phyloP scores from a whole-genome alignment of 1,140 invertebrate genomes.

The Zaprionus vittiger region DNA sequence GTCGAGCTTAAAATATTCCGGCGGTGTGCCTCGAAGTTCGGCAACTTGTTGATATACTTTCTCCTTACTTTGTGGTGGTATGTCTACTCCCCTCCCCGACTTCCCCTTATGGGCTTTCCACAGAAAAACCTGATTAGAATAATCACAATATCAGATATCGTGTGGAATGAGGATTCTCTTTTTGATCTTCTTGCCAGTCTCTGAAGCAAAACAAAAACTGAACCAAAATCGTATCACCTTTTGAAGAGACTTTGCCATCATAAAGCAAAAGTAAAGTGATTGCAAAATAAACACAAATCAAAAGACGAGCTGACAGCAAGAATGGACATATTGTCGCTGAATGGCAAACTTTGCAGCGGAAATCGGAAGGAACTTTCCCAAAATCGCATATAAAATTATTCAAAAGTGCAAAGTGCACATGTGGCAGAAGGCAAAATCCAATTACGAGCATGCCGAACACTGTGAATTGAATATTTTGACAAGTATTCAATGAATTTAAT shows the following conservation, averaged over 20 bases:
- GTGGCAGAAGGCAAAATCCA: constrained; percentile 68
- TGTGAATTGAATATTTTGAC: constrained; percentile 74
- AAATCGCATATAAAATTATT: constrained; percentile 53
- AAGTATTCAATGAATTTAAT: constrained; percentile 83
- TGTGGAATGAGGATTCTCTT: constrained; percentile 20
- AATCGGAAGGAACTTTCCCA: constrained; percentile 11
- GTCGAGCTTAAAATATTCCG: constrained; percentile 76
- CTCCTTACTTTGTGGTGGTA: constrained; percentile 30
- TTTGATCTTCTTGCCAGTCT: constrained; percentile 56
- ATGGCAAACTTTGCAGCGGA: not conserved
- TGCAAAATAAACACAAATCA: not conserved
- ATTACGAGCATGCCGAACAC: constrained; percentile 54
- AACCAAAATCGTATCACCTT: constrained; percentile 30
- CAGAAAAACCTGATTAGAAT: constrained; percentile 60
- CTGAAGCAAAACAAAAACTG: constrained; percentile 11
- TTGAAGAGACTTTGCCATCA: constrained; percentile 8
- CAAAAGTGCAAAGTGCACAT: constrained; percentile 73
- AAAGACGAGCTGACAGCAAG: not conserved
- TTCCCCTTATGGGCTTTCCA: constrained; percentile 12
- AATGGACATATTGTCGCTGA: not conserved
- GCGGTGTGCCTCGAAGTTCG: constrained; percentile 64
- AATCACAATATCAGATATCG: constrained; percentile 56
- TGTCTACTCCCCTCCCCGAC: not conserved
- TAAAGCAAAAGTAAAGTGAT: constrained; percentile 11
- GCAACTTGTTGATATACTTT: constrained; percentile 79